Conservation (phyloP, 2,113 vertebrate species). For the Alligator sinensis region DNA sequence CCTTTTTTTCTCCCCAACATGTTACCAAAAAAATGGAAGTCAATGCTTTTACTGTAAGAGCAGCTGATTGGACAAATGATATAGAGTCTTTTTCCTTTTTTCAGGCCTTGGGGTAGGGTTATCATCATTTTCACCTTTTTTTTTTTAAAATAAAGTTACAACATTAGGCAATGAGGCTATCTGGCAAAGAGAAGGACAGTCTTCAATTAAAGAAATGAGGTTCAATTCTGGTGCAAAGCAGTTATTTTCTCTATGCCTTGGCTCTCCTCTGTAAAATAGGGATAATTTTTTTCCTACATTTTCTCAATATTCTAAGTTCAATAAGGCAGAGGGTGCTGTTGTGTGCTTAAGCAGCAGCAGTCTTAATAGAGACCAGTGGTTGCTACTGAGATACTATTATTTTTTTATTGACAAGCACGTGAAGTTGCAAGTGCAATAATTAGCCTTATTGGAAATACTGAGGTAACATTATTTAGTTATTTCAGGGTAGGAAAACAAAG, state of each 20-base stretch:
- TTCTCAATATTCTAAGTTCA: too few relatives aligned
- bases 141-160: neutral
- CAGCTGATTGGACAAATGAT: neutral
- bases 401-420: too few relatives aligned
- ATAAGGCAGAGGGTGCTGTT: too few relatives aligned
- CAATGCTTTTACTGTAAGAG: neutral
- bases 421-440: neutral
- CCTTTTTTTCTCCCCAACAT: neutral
- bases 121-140: neutral
- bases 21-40: neutral
- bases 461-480: neutral
- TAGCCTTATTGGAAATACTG: neutral
- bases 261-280: neutral
- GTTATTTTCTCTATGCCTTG: neutral
- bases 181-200: neutral
- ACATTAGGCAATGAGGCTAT: neutral
- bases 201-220: neutral
- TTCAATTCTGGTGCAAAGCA: neutral
- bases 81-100: neutral
- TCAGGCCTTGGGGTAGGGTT: neutral
- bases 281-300: too few relatives aligned
- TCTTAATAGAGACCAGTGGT: too few relatives aligned
- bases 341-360: too few relatives aligned
- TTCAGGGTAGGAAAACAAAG: too few relatives aligned
- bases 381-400: too few relatives aligned